Evolutionary conservation across 2,888 invertebrate genomes (phyloP), one percentile per base, ranked within the genome.

Genomic region (Acanthosepion esculentum): DNA sequence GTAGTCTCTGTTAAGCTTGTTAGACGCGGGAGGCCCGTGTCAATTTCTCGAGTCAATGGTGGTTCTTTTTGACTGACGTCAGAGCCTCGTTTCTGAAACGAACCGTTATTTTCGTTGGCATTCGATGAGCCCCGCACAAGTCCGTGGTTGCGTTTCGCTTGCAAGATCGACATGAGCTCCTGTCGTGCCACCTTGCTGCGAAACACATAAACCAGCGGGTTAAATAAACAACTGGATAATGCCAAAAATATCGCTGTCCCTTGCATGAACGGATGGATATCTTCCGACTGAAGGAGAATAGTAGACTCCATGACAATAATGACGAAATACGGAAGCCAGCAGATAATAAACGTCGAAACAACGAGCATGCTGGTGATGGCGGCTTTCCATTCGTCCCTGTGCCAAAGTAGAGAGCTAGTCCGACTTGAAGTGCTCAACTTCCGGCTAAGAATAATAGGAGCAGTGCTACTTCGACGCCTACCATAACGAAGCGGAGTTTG

Each of bases 321-420:
- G 23, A 96, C 96, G 95, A 97, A 97, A 96, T 98, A 98, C 0
- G 98, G 98, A 33, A 98, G 97, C 98, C 98, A 98, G 96, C 98
- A 98, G 78, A 98, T 97, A 26, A 98, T 97, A 94, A 98, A 98
- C 97, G 98, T 98, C 91, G 98, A 98, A 97, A 98, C 98, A 95
- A 98, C 98, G 95, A 98, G 97, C 94, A 98, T 98, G 96, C 99
- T 99, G 94, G 99, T 98, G 96, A 99, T 98, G 20, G 99, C 99
- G 4, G 99, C 99, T 95, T 99, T 98, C 96, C 99, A 98, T 97
- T 99, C 99, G 97, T 99, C 99, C 94, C 99, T 98, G 95, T 99
- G 98, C 96, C 98, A 97, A 41, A 96, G 95, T 7, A 97, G 98
- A 97, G 99, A 98, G 95, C 98, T 96, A 2, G 96, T 95, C 29